Evolutionary conservation across 1,140 invertebrate species (phyloP).

Genomic region (Sminthurides bifidus): DNA sequence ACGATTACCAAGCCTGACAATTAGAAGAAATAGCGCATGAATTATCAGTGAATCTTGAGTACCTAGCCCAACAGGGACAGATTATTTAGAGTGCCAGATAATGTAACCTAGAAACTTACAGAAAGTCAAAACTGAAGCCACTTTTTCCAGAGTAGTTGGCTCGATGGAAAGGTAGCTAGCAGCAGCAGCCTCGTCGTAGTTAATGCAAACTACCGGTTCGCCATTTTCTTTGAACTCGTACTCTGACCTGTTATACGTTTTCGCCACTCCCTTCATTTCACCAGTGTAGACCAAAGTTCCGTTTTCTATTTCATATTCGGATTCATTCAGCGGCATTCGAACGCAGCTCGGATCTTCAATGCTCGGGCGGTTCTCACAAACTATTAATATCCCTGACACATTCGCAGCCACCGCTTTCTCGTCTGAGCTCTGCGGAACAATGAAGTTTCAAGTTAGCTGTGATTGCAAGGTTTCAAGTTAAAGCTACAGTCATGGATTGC

Average conservation of each 20-base stretch:
- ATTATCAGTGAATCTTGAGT: too few species aligned
- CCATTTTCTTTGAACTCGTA: slow-evolving; percentile 1
- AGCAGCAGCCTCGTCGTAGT: neutral
- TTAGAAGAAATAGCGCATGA: too few species aligned
- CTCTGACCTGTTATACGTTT: neutral
- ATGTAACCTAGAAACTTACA: neutral
- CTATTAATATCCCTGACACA: slow-evolving; percentile 5
- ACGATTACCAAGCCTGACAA: neutral
- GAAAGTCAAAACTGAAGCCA: neutral
- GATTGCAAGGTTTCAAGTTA: neutral
- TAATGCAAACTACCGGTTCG: neutral
- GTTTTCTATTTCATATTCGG: neutral
- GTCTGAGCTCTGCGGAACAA: neutral
- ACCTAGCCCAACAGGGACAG: too few species aligned
- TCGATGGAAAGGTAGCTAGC: neutral
- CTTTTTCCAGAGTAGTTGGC: neutral
- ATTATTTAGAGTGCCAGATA: too few species aligned
- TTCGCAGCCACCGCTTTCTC: neutral
- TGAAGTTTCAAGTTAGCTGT: neutral
- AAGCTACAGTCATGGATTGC: too few species aligned
- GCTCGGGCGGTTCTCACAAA: slow-evolving; percentile 6
- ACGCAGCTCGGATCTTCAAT: neutral
- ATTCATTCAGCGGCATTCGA: neutral
- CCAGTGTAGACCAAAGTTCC: neutral
- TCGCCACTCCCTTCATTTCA: neutral